Percentiles rank a stretch among this genome's conserved stretches.
Conservation (phyloP, 2,797 vertebrate species). For the Halcyon smyrnensis region DNA sequence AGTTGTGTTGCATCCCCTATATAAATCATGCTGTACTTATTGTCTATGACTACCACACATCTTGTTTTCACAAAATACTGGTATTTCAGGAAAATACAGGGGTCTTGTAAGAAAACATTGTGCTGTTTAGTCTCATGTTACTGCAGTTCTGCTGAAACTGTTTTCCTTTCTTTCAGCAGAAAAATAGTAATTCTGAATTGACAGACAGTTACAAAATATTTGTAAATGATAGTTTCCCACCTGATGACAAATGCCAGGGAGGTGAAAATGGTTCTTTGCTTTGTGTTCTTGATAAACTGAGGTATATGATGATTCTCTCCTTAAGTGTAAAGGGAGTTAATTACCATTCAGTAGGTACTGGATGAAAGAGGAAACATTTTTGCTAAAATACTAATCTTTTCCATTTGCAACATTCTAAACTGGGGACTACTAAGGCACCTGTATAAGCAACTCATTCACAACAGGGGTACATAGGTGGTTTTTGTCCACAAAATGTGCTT, state of each 20-base stretch:
- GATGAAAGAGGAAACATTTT: background rate
- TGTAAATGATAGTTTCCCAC: conserved; percentile 23
- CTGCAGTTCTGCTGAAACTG: conserved; percentile 18
- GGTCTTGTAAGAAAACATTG: background rate
- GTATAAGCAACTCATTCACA: background rate
- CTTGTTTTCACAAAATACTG: background rate
- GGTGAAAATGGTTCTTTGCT: background rate
- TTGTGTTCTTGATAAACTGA: background rate
- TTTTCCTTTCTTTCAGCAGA: conserved; percentile 26
- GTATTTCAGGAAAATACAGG: background rate
- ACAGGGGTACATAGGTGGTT: background rate
- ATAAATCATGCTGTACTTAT: background rate
- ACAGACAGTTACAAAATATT: conserved; percentile 21
- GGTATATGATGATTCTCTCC: background rate
- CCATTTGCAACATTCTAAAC: background rate
- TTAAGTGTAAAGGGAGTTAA: background rate
- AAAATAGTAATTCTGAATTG: conserved; percentile 37
- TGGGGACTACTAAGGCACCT: background rate
- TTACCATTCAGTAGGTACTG: background rate
- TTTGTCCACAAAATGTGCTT: background rate
- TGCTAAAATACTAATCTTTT: background rate
- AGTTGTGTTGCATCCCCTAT: background rate
- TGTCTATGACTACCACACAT: conserved; percentile 3
- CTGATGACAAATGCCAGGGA: conserved; percentile 36
- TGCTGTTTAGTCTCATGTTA: background rate